phyloP scores from a whole-genome alignment of 2,797 vertebrate genomes.

The Cyprinella venusta region DNA sequence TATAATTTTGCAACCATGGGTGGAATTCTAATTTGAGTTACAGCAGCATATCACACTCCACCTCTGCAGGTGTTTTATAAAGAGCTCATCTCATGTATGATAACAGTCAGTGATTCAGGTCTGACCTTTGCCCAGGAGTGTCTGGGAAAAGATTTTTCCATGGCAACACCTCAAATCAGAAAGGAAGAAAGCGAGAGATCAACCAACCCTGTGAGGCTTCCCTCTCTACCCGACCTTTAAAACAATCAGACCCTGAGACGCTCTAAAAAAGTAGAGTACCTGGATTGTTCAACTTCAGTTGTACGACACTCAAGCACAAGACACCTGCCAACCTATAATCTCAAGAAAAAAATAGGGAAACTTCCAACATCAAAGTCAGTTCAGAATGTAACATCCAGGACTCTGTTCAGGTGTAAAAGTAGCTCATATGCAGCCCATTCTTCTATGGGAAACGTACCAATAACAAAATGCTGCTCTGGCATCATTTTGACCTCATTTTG shows the following conservation, averaged over 20 bases:
- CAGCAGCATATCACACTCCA: not conserved
- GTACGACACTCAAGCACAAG: slow-evolving; percentile 26
- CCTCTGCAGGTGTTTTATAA: slow-evolving; percentile 45
- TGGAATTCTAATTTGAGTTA: slow-evolving; percentile 17
- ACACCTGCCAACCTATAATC: slow-evolving; percentile 8
- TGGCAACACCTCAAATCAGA: slow-evolving; percentile 40
- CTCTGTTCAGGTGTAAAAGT: not conserved
- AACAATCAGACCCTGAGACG: slow-evolving; percentile 51
- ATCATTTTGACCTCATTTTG: not conserved
- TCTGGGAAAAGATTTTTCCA: slow-evolving; percentile 49
- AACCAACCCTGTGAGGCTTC: slow-evolving; percentile 38
- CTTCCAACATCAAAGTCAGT: not conserved
- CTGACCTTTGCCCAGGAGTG: slow-evolving; percentile 56
- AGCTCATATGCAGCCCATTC: not conserved
- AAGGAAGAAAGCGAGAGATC: slow-evolving; percentile 14
- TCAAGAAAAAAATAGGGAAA: not conserved
- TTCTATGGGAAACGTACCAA: not conserved
- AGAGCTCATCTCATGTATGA: slow-evolving; percentile 38
- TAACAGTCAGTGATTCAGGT: slow-evolving; percentile 48
- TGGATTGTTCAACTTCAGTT: slow-evolving; percentile 40
- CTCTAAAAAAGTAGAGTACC: slow-evolving; percentile 51
- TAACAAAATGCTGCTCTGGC: not conserved
- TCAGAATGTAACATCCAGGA: slow-evolving; percentile 6
- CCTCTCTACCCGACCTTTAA: slow-evolving; percentile 55
- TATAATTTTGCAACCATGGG: not conserved